Percentiles rank a stretch among this genome's conserved stretches.
phyloP scores from a whole-genome alignment of 2,888 invertebrate species.

The Philaethria dido region DNA sequence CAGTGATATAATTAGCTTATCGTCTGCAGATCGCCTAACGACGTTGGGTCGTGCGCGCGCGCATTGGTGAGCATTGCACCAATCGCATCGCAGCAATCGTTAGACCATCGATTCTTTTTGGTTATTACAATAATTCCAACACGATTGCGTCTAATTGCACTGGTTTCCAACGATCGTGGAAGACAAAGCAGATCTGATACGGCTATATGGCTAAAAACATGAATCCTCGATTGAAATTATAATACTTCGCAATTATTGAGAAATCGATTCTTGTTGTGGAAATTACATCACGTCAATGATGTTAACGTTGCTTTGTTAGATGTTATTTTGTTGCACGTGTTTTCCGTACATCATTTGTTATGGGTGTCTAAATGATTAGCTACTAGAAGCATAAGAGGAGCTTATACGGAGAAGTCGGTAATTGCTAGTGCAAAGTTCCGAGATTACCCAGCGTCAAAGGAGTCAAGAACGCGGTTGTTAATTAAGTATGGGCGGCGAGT shows the following conservation, averaged over 20 bases:
- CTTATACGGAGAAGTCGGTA: constrained; percentile 48
- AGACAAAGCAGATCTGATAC: constrained; percentile 65
- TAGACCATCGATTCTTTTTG: constrained; percentile 79
- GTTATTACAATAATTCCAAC: constrained; percentile 82
- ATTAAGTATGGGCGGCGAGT: constrained; percentile 57
- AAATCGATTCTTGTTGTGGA: constrained; percentile 62
- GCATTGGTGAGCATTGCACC: constrained; percentile 76
- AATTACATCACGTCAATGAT: constrained; percentile 65
- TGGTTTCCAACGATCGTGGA: constrained; percentile 73
- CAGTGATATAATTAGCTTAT: constrained; percentile 77
- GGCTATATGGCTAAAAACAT: constrained; percentile 54
- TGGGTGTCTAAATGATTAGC: constrained; percentile 47
- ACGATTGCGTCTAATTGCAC: constrained; percentile 81
- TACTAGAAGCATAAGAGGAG: constrained; percentile 43
- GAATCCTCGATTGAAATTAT: constrained; percentile 52
- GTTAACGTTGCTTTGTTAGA: constrained; percentile 62
- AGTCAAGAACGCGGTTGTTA: constrained; percentile 66
- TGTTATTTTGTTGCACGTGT: constrained; percentile 69
- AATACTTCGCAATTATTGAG: constrained; percentile 56
- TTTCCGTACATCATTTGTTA: constrained; percentile 54
- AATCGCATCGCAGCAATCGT: constrained; percentile 71
- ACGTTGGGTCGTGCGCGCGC: constrained; percentile 67
- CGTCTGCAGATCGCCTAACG: constrained; percentile 70
- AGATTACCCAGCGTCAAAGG: constrained; percentile 63
- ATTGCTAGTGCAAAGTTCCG: constrained; percentile 57